These are phyloP conservation scores for Zaprionus ghesquierei DNA, from an alignment of 1,140 invertebrate genomes.

Conservation along the genomic window DNA sequence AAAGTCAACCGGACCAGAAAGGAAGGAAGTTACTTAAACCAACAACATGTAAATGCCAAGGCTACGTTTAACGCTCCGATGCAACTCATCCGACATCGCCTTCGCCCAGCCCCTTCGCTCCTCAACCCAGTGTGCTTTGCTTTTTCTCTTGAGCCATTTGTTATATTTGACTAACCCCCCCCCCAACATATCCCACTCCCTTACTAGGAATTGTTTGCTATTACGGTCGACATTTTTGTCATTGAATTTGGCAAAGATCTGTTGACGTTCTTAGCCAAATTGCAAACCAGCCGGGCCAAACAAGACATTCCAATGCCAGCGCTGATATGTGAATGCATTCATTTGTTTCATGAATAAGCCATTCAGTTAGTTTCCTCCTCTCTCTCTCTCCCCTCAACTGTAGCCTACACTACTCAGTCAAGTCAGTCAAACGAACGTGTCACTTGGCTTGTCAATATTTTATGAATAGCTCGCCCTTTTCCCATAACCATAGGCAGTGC, in stretches of 20 bases:
- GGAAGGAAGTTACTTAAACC: constrained; percentile 68
- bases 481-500: not conserved
- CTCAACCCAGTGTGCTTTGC: no score
- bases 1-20: constrained; percentile 30
- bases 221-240: constrained; percentile 27
- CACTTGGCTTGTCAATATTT: not conserved
- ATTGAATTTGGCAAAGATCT: constrained; percentile 35
- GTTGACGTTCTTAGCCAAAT: not conserved
- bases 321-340: constrained; percentile 12
- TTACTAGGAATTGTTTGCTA: constrained; percentile 6
- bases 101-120: not conserved
- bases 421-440: not conserved
- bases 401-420: not conserved
- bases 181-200: no score
- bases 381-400: not conserved
- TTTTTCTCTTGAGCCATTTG: not conserved
- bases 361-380: not conserved
- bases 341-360: constrained; percentile 24
- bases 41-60: constrained; percentile 72
- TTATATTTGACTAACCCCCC: not conserved
- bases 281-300: not conserved
- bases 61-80: constrained; percentile 53
- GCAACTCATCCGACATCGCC: constrained; percentile 27
- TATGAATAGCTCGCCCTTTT: not conserved
- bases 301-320: constrained; percentile 11